Evolutionary conservation across 2,113 vertebrate genomes (phyloP), one percentile per base, ranked within the genome.

Genomic region (Ranitomeya variabilis): DNA sequence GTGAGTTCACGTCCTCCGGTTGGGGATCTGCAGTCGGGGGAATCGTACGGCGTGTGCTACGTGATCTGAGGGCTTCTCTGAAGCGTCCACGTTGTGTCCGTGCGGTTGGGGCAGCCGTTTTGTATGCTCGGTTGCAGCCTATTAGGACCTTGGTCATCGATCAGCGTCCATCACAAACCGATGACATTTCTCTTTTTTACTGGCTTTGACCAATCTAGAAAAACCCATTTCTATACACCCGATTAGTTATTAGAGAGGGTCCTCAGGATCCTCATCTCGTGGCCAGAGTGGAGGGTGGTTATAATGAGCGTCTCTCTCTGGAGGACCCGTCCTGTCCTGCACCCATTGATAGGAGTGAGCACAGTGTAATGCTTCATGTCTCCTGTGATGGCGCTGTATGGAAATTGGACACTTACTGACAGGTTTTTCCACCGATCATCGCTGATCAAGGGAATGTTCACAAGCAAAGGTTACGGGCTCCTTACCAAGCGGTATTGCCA

Each of bases 1-100:
- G 71, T 84, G 80, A 77, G 66, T 60, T 77, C 4, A 52, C 62
- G 59, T 67, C 67, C 62, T 83, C 81, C 45, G 45, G 18, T 69
- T 23, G 31, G 37, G 64, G 23, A 51, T 82, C 18, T 10, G 54
- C 79, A 23, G 13, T 80, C 14, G 59, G 52, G 77, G 54, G 23
- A 31, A 37, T 18, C 60, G 57, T 31, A 10, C 13, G 15, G 21
- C n/a, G 21, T 45, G n/a, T 51, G 37, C 62, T 51, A 19, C 37
- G 52, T 51, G 52, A 23, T 14, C 45, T 14, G 62, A 51, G n/a
- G n/a, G 37, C 64, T 69, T 21, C 64, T 83, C 31, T 31, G 23
- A 81, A 81, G 23, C 52, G 80, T 81, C 62, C 23, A 16, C 62
- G 57, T 62, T 62, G 57, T 62, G 26, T 21, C 26, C 18, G 26